Percentiles rank a stretch among this genome's conserved stretches.
Evolutionary conservation across 2,888 invertebrate species (phyloP).

Genomic region (Diloba caeruleocephala): DNA sequence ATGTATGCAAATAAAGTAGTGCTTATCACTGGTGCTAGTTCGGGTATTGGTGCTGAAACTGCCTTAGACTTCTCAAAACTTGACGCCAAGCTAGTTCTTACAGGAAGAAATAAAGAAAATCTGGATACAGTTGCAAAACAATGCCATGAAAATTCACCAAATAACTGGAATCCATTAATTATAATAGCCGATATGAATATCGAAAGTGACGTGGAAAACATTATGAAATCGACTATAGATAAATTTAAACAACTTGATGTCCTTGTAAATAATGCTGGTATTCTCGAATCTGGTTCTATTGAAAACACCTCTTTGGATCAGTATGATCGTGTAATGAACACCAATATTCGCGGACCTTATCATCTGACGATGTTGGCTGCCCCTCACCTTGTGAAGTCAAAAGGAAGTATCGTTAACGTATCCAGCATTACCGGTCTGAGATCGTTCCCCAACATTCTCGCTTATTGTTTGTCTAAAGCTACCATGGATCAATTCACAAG

Average conservation of each 20-base stretch:
- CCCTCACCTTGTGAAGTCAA: slow-evolving; percentile 93
- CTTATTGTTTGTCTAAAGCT: slow-evolving; percentile 97
- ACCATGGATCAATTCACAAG: slow-evolving; percentile 98
- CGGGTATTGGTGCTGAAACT: slow-evolving; percentile 93
- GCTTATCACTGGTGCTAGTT: slow-evolving; percentile 92
- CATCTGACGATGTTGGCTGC: slow-evolving; percentile 94
- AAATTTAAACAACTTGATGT: slow-evolving; percentile 92
- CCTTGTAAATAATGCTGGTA: slow-evolving; percentile 96
- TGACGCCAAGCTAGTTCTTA: slow-evolving; percentile 90
- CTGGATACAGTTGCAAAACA: slow-evolving; percentile 90
- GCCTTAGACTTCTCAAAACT: slow-evolving; percentile 91
- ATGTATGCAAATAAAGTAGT: slow-evolving; percentile 90
- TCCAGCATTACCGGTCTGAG: slow-evolving; percentile 97
- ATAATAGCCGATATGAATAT: slow-evolving; percentile 91
- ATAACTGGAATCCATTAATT: slow-evolving; percentile 82
- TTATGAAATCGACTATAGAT: slow-evolving; percentile 91
- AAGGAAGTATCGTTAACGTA: slow-evolving; percentile 97
- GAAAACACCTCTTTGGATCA: slow-evolving; percentile 95
- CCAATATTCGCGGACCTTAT: slow-evolving; percentile 94
- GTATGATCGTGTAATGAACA: slow-evolving; percentile 95
- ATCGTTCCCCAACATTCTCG: slow-evolving; percentile 96
- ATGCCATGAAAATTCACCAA: slow-evolving; percentile 82
- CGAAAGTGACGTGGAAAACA: slow-evolving; percentile 90
- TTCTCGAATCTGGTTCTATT: slow-evolving; percentile 93
- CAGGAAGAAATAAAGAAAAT: slow-evolving; percentile 92